A percentile compares a stretch with the other conserved stretches of the same genome.
phyloP scores from a whole-genome alignment of 2,888 invertebrate species.

The Papilio gigon region DNA sequence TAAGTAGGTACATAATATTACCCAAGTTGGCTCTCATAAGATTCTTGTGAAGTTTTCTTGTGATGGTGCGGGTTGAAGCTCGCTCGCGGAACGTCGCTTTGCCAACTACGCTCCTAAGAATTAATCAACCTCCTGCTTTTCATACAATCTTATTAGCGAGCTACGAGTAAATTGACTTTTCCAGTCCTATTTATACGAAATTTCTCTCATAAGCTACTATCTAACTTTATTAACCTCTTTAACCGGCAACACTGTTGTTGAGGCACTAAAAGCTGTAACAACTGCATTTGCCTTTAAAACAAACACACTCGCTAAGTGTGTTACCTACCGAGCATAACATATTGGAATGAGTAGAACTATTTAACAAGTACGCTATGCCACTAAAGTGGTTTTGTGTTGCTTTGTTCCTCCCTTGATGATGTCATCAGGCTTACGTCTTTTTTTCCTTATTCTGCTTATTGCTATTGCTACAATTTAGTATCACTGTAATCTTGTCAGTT shows the following conservation, averaged over 20 bases:
- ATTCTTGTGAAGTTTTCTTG: slow-evolving; percentile 48
- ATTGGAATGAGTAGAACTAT: slow-evolving; percentile 67
- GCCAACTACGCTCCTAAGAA: slow-evolving; percentile 61
- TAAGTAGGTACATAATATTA: not conserved
- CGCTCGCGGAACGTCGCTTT: slow-evolving; percentile 58
- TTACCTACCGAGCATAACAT: slow-evolving; percentile 63
- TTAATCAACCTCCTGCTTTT: slow-evolving; percentile 72
- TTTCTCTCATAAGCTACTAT: slow-evolving; percentile 58
- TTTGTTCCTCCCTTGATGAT: slow-evolving; percentile 63
- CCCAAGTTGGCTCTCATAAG: slow-evolving; percentile 14
- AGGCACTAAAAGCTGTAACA: slow-evolving; percentile 65
- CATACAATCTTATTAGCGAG: slow-evolving; percentile 73
- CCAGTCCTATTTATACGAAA: slow-evolving; percentile 60
- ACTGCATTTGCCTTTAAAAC: slow-evolving; percentile 68
- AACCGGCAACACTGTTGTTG: slow-evolving; percentile 60
- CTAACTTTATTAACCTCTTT: slow-evolving; percentile 67
- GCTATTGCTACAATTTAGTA: not conserved
- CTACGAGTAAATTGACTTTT: slow-evolving; percentile 67
- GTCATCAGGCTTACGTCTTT: no score
- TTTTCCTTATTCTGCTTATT: no score
- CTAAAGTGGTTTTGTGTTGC: slow-evolving; percentile 65
- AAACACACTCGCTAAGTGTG: slow-evolving; percentile 67
- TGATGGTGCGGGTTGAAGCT: slow-evolving; percentile 58
- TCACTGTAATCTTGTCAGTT: no score
- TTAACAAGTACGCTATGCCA: slow-evolving; percentile 62